Evolutionary conservation across 2,888 invertebrate genomes (phyloP).

Genomic region (Halocaridina rubra): DNA sequence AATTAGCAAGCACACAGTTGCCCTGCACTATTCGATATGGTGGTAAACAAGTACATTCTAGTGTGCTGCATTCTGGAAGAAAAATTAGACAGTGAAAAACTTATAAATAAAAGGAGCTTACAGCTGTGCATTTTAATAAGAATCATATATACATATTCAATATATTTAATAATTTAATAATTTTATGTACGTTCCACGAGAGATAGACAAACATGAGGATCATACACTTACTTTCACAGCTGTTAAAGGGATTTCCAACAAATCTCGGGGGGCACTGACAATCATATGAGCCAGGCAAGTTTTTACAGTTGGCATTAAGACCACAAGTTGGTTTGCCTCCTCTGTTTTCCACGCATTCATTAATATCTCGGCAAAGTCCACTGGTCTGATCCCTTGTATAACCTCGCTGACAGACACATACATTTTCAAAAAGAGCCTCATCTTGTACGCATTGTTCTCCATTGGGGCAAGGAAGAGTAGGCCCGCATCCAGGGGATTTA

Average conservation of each 20-base stretch:
- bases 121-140: too few species aligned
- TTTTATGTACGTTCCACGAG: too few species aligned
- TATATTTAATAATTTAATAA: too few species aligned
- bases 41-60: conserved; percentile 85
- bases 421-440: conserved; percentile 79
- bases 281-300: conserved; percentile 92
- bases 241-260: conserved; percentile 88
- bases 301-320: conserved; percentile 89
- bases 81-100: too few species aligned
- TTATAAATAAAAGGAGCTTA: too few species aligned
- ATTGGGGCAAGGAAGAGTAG: conserved; percentile 80
- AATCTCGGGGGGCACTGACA: conserved; percentile 90
- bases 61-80: conserved; percentile 50
- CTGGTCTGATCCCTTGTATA: conserved; percentile 79
- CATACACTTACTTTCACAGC: conserved; percentile 76
- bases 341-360: conserved; percentile 82
- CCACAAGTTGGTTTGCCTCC: conserved; percentile 79
- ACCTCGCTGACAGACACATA: conserved; percentile 90
- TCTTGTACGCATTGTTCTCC: conserved; percentile 89
- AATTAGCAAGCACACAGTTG: conserved; percentile 86
- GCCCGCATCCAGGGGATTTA: conserved; percentile 79
- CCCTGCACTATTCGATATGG: conserved; percentile 87
- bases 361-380: conserved; percentile 84
- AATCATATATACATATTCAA: too few species aligned
- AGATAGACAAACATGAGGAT: too few species aligned